Base-by-base conservation (phyloP, 2,113 vertebrate genomes). In the Hystrix brachyura region DNA sequence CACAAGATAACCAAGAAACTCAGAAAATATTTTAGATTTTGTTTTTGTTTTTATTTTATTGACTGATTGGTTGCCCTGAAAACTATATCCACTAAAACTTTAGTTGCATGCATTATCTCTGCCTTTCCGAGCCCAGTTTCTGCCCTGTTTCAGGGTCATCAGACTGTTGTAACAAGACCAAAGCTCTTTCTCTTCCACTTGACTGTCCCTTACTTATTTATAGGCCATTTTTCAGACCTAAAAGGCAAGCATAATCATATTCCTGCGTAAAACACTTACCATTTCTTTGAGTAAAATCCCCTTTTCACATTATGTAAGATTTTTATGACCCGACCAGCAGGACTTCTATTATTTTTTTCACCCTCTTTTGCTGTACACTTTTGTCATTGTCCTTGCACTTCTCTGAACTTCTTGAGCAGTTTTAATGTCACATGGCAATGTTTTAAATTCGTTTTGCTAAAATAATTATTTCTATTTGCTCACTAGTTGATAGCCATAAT, bases 401-500 rank as follows among this genome's bases (percentile, higher is more conserved):
- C 32, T n/a, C 14, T 60, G 38, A 53, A 29, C 72, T 55, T 2
- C 23, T 19, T 7, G 0, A 7, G 14, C 9, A 38, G 3, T 57
- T 86, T 84, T 84, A 83, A 46, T 76, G n/a, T 14, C 43, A 78
- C 2, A 4, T 86, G 23, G 18, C 27, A 92, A 19, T 51, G 38
- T 27, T 34, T 95, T 87, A 19, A 53, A 46, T 88, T 93, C 59
- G 29, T 55, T 76, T 81, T 91, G 34, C 64, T 76, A 7, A 83
- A 91, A 51, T 43, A 15, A 84, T 90, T 69, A 32, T 59, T 57
- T 81, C 64, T 27, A 90, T 74, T 55, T 53, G 55, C 51, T 71
- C 2, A 53, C 1, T 1, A 78, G 25, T 79, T 90, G 27, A 62
- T 91, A 62, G 53, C 27, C 38, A 9, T 38, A 21, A 74, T 89